Conservation (phyloP, 1,140 invertebrate genomes). For the Aphelenchoides besseyi region DNA sequence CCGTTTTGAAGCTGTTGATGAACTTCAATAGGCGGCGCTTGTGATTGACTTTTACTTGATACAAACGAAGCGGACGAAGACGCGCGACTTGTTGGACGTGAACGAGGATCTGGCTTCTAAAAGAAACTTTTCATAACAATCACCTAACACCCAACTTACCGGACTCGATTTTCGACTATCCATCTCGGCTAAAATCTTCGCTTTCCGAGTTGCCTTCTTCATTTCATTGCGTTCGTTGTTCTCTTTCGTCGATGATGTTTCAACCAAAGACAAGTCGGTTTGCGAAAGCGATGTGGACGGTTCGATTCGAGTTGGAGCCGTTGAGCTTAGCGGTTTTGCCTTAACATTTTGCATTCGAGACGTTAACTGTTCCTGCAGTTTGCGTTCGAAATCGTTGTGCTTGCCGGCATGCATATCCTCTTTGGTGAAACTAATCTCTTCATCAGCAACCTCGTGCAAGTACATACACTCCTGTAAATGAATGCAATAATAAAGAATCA, state of each 20-base stretch:
- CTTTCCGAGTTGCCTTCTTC: neutral
- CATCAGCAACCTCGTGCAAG: slow-evolving; percentile 92
- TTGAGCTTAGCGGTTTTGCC: neutral
- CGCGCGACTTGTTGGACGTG: neutral
- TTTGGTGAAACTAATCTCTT: slow-evolving; percentile 93
- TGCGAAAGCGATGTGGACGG: neutral
- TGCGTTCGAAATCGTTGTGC: slow-evolving; percentile 70
- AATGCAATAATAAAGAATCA: neutral
- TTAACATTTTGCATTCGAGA: neutral
- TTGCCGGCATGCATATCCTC: slow-evolving; percentile 99
- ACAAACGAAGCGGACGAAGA: neutral
- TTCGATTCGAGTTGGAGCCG: neutral
- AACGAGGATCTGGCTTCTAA: neutral
- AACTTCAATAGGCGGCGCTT: too few species aligned
- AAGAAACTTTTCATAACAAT: too few species aligned
- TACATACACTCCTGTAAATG: slow-evolving; percentile 88
- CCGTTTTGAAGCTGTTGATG: too few species aligned
- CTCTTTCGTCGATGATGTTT: neutral
- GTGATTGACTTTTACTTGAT: neutral
- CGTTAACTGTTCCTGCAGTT: slow-evolving; percentile 38
- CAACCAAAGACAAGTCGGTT: neutral
- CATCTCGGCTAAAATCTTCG: neutral
- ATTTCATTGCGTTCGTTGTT: neutral
- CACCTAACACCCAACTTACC: neutral
- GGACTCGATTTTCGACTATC: neutral